Evolutionary conservation across 2,888 invertebrate species (phyloP).

Genomic region (Fabriciana adippe): DNA sequence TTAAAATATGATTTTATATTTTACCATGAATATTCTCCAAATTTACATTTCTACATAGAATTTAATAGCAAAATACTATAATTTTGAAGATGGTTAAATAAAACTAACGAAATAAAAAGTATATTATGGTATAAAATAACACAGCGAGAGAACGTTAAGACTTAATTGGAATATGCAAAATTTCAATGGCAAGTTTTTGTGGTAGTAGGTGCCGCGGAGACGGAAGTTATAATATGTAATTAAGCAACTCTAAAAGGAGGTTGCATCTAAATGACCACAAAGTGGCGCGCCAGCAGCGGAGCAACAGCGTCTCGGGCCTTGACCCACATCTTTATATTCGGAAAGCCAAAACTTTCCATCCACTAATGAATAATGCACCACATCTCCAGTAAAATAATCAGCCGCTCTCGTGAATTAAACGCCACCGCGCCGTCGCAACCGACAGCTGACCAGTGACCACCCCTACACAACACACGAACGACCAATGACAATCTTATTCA

Average conservation of each 20-base stretch:
- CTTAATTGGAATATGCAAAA: neutral
- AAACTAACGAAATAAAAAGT: too few species aligned
- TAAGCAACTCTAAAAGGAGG: conserved; percentile 56
- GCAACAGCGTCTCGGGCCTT: conserved; percentile 47
- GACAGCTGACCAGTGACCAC: neutral
- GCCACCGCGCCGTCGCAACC: conserved; percentile 8
- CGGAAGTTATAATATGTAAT: conserved; percentile 52
- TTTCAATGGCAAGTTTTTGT: neutral
- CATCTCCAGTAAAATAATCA: conserved; percentile 25
- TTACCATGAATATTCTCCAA: neutral
- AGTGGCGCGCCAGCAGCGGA: conserved; percentile 43
- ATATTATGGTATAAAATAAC: neutral
- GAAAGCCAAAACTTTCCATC: conserved; percentile 63
- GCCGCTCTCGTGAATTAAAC: conserved; percentile 26
- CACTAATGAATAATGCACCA: conserved; percentile 57
- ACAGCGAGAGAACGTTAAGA: neutral
- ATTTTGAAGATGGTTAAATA: too few species aligned
- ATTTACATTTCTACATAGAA: neutral
- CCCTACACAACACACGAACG: neutral
- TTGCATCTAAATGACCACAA: conserved; percentile 54
- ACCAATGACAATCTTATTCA: neutral
- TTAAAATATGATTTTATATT: neutral
- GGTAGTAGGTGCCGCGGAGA: conserved; percentile 22
- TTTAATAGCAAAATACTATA: neutral
- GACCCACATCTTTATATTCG: conserved; percentile 65